These are phyloP conservation scores for Hedya salicella DNA, from an alignment of 2,888 invertebrate genomes.

Conservation along the genomic window DNA sequence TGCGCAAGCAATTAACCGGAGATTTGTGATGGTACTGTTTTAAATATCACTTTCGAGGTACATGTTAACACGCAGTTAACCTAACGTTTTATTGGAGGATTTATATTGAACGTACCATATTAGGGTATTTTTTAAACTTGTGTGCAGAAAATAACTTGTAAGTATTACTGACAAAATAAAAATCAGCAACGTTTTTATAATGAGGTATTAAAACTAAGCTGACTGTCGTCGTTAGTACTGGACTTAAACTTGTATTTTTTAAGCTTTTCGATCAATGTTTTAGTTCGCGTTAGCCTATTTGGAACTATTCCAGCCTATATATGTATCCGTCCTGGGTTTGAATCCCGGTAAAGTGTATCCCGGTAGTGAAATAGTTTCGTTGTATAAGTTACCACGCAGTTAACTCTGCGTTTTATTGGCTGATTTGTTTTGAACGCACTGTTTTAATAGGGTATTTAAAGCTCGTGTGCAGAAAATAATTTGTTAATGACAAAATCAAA, in stretches of 20 bases:
- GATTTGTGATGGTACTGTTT: constrained; percentile 50
- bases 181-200: too few relatives aligned
- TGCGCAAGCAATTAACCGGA: constrained; percentile 58
- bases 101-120: not conserved
- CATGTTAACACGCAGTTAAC: constrained; percentile 38
- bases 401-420: constrained; percentile 35
- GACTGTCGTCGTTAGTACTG: too few relatives aligned
- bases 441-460: not conserved
- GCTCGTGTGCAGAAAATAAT: not conserved
- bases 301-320: too few relatives aligned
- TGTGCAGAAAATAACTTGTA: not conserved
- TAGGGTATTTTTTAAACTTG: not conserved
- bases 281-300: too few relatives aligned
- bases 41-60: constrained; percentile 38
- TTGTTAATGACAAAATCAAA: too few relatives aligned
- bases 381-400: constrained; percentile 28
- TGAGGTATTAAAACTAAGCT: too few relatives aligned
- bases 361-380: too few relatives aligned
- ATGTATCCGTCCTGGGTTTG: too few relatives aligned
- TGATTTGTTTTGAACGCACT: not conserved
- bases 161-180: too few relatives aligned
- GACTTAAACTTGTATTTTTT: too few relatives aligned
- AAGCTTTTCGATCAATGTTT: too few relatives aligned
- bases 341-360: too few relatives aligned
- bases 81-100: constrained; percentile 31